These are phyloP conservation scores for Characodon lateralis DNA, from an alignment of 2,797 vertebrate genomes.

Conservation along the genomic window DNA sequence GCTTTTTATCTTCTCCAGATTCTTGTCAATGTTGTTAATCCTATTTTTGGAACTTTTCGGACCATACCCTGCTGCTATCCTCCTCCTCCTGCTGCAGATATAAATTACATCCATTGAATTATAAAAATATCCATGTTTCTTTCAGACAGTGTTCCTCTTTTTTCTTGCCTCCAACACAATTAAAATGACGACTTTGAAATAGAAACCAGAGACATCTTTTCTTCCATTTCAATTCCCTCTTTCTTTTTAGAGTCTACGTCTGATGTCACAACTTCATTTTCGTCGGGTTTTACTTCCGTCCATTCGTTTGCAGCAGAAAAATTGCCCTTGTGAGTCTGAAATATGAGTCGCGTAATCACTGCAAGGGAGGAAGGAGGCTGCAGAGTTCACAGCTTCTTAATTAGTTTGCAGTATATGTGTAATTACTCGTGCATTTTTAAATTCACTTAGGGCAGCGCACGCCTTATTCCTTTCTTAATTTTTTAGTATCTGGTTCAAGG, in stretches of 20 bases:
- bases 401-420: slow-evolving; percentile 79
- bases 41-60: slow-evolving; percentile 6
- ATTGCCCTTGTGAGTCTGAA: slow-evolving; percentile 58
- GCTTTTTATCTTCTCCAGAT: neutral
- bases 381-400: slow-evolving; percentile 77
- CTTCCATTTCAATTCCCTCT: slow-evolving; percentile 54
- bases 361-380: slow-evolving; percentile 66
- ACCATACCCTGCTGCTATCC: neutral
- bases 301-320: slow-evolving; percentile 54
- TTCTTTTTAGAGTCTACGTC: slow-evolving; percentile 11
- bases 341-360: slow-evolving; percentile 73
- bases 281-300: slow-evolving; percentile 45
- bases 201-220: slow-evolving; percentile 68
- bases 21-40: neutral
- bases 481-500: slow-evolving; percentile 72
- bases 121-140: slow-evolving; percentile 79
- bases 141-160: slow-evolving; percentile 58
- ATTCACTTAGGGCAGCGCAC: slow-evolving; percentile 73
- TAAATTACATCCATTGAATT: slow-evolving; percentile 79
- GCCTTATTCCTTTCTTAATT: slow-evolving; percentile 55
- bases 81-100: slow-evolving; percentile 39
- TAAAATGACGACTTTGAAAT: slow-evolving; percentile 79
- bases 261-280: slow-evolving; percentile 63
- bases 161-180: slow-evolving; percentile 62
- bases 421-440: slow-evolving; percentile 83